Conservation (phyloP, 2,797 vertebrate genomes). For the Neostethus bicornis region DNA sequence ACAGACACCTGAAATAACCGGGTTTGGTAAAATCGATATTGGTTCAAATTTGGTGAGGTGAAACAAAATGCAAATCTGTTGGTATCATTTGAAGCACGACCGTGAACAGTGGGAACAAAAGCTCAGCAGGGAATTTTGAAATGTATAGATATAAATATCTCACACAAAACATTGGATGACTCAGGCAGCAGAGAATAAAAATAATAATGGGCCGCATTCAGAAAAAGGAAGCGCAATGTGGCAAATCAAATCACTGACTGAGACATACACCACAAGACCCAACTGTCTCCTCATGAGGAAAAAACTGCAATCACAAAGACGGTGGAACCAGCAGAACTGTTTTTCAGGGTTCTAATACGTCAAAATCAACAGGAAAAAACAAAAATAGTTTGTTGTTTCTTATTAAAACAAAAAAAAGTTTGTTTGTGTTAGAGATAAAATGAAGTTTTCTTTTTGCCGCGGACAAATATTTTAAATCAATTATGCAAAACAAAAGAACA, state of each 20-base stretch:
- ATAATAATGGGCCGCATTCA: constrained; percentile 20
- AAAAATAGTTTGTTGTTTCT: too few relatives aligned
- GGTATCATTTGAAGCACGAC: constrained; percentile 1
- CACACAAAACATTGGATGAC: constrained; percentile 31
- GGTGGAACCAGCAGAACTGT: background rate
- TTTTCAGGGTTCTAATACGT: background rate
- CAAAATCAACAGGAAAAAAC: too few relatives aligned
- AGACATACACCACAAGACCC: background rate
- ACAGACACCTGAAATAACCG: background rate
- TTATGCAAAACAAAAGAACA: too few relatives aligned
- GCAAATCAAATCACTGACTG: constrained; percentile 9
- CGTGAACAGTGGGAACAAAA: constrained; percentile 1
- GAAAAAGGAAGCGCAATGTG: constrained; percentile 30
- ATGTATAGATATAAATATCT: constrained; percentile 19
- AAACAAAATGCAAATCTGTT: background rate
- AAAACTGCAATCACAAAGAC: background rate
- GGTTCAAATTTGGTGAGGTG: background rate
- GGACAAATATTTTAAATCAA: too few relatives aligned
- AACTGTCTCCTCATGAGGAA: background rate
- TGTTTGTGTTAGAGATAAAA: too few relatives aligned
- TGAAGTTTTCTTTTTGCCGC: too few relatives aligned
- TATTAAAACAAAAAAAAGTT: too few relatives aligned
- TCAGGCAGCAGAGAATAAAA: constrained; percentile 30
- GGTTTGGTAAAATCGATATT: background rate
- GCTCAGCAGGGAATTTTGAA: constrained; percentile 11